phyloP scores from a whole-genome alignment of 2,888 invertebrate species.

The Drosophila mettleri region DNA sequence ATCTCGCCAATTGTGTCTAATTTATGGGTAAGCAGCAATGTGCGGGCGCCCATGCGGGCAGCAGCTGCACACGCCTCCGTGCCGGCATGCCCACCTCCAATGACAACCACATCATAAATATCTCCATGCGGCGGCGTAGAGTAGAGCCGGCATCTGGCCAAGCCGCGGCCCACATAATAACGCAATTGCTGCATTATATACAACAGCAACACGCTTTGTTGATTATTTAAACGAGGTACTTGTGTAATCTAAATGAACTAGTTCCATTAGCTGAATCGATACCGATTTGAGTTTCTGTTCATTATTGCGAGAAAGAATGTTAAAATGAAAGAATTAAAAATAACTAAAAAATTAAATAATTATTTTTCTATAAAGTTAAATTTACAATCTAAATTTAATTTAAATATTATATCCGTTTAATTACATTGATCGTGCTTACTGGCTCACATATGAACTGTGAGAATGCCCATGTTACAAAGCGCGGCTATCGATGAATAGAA shows the following conservation, averaged over 20 bases:
- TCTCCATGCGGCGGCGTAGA: slow-evolving; percentile 16
- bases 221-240: background rate
- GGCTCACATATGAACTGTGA: background rate
- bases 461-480: background rate
- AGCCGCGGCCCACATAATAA: slow-evolving; percentile 18
- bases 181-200: slow-evolving; percentile 57
- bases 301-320: background rate
- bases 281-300: background rate
- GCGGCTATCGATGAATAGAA: background rate
- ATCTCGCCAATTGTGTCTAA: slow-evolving; percentile 94
- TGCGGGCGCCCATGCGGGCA: slow-evolving; percentile 92
- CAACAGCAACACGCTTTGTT: slow-evolving; percentile 13
- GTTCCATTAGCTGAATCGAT: slow-evolving; percentile 17
- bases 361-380: background rate
- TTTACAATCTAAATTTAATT: background rate
- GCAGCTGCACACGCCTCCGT: slow-evolving; percentile 94
- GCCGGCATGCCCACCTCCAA: slow-evolving; percentile 97
- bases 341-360: background rate
- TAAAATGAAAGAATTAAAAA: background rate
- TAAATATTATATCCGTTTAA: background rate
- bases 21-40: slow-evolving; percentile 93
- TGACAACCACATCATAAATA: slow-evolving; percentile 90
- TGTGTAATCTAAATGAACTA: slow-evolving; percentile 4
- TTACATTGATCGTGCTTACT: background rate
- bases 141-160: slow-evolving; percentile 14